phyloP scores from a whole-genome alignment of 2,113 vertebrate genomes.

The Mobula birostris region DNA sequence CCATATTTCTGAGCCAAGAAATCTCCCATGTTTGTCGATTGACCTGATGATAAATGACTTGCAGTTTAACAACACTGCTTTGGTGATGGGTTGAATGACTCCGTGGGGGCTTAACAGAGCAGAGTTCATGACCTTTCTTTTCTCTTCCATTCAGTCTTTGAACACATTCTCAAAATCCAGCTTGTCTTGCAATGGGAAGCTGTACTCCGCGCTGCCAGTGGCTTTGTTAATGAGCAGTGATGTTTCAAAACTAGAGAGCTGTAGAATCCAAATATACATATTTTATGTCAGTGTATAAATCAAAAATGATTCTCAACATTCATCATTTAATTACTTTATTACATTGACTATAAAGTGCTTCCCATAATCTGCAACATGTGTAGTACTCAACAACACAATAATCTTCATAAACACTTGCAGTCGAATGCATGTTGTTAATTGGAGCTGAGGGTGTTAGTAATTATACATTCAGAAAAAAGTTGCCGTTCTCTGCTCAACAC shows the following conservation, averaged over 20 bases:
- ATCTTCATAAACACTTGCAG: not conserved
- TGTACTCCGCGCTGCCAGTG: not conserved
- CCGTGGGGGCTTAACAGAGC: not conserved
- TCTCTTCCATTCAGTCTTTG: not conserved
- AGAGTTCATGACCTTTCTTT: not conserved
- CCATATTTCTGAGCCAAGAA: not conserved
- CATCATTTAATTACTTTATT: not conserved
- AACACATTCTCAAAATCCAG: not conserved
- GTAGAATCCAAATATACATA: not conserved
- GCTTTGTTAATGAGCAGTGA: not conserved
- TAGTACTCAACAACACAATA: not conserved
- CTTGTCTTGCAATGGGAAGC: not conserved
- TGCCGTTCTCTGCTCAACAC: not conserved
- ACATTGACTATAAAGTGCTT: not conserved
- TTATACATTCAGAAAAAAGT: not conserved
- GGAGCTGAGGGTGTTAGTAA: not conserved
- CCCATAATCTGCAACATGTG: not conserved
- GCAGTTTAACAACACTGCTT: not conserved
- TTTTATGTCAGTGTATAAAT: not conserved
- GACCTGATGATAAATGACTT: not conserved
- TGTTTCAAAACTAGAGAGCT: not conserved
- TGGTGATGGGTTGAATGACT: not conserved
- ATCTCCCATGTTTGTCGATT: not conserved
- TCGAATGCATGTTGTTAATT: not conserved
- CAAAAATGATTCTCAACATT: conserved; percentile 17